Conservation (phyloP, 2,113 vertebrate species). For the Eptesicus fuscus region DNA sequence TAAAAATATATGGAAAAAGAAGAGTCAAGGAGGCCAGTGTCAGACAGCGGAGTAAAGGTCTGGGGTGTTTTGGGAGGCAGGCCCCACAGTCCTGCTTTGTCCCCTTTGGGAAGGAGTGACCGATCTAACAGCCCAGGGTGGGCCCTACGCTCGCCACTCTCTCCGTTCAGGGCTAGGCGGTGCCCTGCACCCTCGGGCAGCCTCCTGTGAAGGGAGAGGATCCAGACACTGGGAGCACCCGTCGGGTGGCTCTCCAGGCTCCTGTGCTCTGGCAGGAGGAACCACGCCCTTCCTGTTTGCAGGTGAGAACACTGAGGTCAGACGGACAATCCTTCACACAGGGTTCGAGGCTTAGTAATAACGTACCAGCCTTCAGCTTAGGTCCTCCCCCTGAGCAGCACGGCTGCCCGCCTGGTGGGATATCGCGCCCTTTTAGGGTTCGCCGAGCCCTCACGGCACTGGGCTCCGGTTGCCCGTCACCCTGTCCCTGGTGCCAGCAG, state of each 20-base stretch:
- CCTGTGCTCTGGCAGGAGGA: not conserved
- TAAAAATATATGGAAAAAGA: too few relatives aligned
- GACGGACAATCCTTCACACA: not conserved
- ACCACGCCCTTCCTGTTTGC: not conserved
- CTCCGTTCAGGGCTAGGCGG: not conserved
- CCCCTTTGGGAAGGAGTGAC: not conserved
- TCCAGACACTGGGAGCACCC: too few relatives aligned
- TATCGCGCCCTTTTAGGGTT: not conserved
- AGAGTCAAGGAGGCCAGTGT: not conserved
- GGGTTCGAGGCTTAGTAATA: not conserved
- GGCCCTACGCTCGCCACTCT: not conserved
- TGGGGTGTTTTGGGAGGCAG: not conserved
- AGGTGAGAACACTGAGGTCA: not conserved
- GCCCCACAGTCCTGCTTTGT: not conserved
- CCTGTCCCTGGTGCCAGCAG: not conserved
- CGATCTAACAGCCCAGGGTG: not conserved
- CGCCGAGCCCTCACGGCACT: not conserved
- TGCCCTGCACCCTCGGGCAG: not conserved
- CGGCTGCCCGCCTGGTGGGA: rapidly evolving
- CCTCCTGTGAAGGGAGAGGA: not conserved
- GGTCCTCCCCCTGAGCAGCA: not conserved
- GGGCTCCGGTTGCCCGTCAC: not conserved
- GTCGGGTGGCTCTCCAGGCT: not conserved
- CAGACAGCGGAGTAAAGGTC: not conserved
- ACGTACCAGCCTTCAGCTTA: not conserved